Base-by-base conservation (phyloP, 2,113 vertebrate genomes). In the Carassius gibelio region DNA sequence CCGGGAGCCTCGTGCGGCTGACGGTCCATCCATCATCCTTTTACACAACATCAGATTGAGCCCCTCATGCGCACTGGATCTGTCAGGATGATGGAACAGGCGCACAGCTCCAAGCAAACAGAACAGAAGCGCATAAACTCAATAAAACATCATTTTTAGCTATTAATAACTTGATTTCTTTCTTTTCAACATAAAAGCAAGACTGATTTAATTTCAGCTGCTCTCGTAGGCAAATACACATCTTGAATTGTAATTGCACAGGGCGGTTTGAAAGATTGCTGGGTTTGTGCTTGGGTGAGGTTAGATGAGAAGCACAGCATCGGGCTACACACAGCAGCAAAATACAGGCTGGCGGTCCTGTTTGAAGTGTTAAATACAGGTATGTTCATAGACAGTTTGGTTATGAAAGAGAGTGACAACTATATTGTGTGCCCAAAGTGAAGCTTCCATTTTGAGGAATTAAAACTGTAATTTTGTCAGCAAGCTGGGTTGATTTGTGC, bases 11-110 rank as follows among this genome's bases (percentile, higher is more conserved):
- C 36, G 48, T 81, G 87, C 5, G 9, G 26, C 83, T 82, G 74
- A 88, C 82, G 88, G 81, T 80, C 76, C 87, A 92, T 91, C 82
- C 87, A 89, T 92, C 91, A 91, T 81, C 84, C 84, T 91, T 89
- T 88, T 87, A 89, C 87, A 89, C 85, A 52, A 84, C 87, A 90
- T 90, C 91, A 91, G 81, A 81, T 79, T 66, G 72, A 59, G 77
- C 8, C 85, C 55, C 89, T 23, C 86, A 42, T 50, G 81, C 75
- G 87, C 84, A 82, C 87, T 87, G 86, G 82, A 89, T 89, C 87
- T 89, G 90, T 89, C 90, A 90, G 87, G 17, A 91, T 92, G 89
- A 92, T 92, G 88, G 88, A 92, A 81, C 71, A 71, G 83, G 83
- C 68, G 23, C 23, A 21, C 59, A 34, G 26, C 86, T 78, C 68